Conservation (phyloP, 2,113 vertebrate genomes). For the Tragelaphus buxtoni region DNA sequence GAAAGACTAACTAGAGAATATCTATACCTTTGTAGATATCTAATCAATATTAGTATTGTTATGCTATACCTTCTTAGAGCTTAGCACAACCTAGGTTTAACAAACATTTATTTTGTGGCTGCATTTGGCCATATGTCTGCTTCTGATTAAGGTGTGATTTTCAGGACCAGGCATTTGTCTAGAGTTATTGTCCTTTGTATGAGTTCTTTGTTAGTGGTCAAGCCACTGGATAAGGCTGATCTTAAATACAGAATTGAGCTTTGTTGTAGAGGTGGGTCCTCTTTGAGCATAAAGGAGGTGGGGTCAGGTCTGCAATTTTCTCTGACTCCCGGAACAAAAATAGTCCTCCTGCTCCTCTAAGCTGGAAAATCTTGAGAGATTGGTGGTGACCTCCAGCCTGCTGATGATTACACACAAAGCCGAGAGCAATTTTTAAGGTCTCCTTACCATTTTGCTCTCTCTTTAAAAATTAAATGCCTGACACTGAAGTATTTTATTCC, state of each 20-base stretch:
- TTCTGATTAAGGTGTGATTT: background rate
- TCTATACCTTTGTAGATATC: background rate
- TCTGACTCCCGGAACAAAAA: slow-evolving; percentile 37
- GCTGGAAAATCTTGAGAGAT: background rate
- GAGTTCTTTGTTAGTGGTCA: background rate
- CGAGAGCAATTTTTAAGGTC: slow-evolving; percentile 42
- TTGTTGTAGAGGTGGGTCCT: background rate
- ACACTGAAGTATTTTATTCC: slow-evolving; percentile 17
- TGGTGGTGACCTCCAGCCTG: background rate
- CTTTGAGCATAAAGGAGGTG: background rate
- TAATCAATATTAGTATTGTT: background rate
- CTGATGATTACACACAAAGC: background rate
- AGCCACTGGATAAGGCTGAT: background rate
- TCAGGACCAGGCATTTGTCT: background rate
- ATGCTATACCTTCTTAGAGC: background rate
- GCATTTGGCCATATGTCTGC: background rate
- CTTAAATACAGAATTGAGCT: background rate
- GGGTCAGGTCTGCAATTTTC: slow-evolving; percentile 4
- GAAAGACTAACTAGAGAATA: background rate
- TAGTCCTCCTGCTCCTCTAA: background rate
- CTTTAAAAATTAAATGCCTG: slow-evolving; percentile 60
- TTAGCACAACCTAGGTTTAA: background rate
- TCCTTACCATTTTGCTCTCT: slow-evolving; percentile 38
- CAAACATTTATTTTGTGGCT: background rate
- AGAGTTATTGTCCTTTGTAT: background rate